Conservation (phyloP, 1,140 invertebrate genomes). For the Antheraea pernyi region DNA sequence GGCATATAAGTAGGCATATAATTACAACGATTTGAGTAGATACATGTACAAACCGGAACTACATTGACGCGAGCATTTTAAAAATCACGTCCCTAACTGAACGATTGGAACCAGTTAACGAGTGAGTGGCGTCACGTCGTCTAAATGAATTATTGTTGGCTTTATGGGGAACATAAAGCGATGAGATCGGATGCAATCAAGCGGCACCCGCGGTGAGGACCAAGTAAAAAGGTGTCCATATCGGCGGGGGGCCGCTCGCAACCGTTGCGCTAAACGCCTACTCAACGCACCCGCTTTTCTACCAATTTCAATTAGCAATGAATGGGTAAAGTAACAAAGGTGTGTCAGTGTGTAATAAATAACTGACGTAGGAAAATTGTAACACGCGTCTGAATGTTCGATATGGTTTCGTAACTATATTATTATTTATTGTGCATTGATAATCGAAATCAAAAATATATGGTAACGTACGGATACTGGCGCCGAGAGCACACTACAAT, state of each 20-base stretch:
- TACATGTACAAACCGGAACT: constrained; percentile 22
- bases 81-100: constrained; percentile 53
- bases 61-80: constrained; percentile 15
- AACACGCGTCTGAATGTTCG: background rate
- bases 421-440: constrained; percentile 4
- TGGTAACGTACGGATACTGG: too few relatives aligned
- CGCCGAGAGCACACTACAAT: too few relatives aligned
- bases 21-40: background rate
- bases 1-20: background rate
- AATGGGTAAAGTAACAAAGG: constrained; percentile 56
- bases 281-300: constrained; percentile 54
- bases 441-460: background rate
- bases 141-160: constrained; percentile 79
- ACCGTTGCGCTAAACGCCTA: constrained; percentile 64
- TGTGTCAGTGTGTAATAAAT: constrained; percentile 30
- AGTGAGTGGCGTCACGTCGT: constrained; percentile 75
- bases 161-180: constrained; percentile 76
- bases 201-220: constrained; percentile 68
- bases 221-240: constrained; percentile 70
- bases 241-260: constrained; percentile 58
- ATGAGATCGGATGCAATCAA: constrained; percentile 76
- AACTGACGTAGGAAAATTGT: constrained; percentile 15
- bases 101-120: constrained; percentile 67
- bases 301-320: constrained; percentile 73
- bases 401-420: constrained; percentile 6